Evolutionary conservation across 2,113 vertebrate species (phyloP).

Genomic region (Herpetotheres cachinnans): DNA sequence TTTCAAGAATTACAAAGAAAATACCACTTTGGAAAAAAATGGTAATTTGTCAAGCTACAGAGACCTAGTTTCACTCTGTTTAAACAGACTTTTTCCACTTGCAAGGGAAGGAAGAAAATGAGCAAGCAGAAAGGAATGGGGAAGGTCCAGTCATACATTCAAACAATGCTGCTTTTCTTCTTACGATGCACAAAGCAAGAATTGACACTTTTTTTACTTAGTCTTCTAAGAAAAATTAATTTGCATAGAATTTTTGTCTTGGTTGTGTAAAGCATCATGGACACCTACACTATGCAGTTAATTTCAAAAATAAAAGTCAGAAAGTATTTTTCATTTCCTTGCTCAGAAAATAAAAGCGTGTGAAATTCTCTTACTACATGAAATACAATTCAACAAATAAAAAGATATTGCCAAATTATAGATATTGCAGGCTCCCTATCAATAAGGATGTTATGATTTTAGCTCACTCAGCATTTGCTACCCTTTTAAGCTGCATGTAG

Average conservation of each 20-base stretch:
- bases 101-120: conserved; percentile 51
- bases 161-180: conserved; percentile 77
- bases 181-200: conserved; percentile 46
- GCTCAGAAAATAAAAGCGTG: background rate
- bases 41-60: conserved; percentile 59
- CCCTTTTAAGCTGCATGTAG: background rate
- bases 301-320: background rate
- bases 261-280: background rate
- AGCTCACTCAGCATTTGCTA: background rate
- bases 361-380: background rate
- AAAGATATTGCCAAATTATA: background rate
- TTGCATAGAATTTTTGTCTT: conserved; percentile 1
- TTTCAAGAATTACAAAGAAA: conserved; percentile 61
- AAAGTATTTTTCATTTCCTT: background rate
- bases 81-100: conserved; percentile 65
- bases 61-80: conserved; percentile 63
- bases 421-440: background rate
- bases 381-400: background rate
- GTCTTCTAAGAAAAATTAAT: conserved; percentile 26
- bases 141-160: conserved; percentile 62
- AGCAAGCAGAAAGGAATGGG: conserved; percentile 72
- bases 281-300: background rate
- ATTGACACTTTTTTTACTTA: conserved; percentile 1
- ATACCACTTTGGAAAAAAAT: conserved; percentile 49
- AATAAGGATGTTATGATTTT: background rate